These are phyloP conservation scores for Gambusia yucatana DNA, from an alignment of 2,797 vertebrate genomes.

Conservation along the genomic window DNA sequence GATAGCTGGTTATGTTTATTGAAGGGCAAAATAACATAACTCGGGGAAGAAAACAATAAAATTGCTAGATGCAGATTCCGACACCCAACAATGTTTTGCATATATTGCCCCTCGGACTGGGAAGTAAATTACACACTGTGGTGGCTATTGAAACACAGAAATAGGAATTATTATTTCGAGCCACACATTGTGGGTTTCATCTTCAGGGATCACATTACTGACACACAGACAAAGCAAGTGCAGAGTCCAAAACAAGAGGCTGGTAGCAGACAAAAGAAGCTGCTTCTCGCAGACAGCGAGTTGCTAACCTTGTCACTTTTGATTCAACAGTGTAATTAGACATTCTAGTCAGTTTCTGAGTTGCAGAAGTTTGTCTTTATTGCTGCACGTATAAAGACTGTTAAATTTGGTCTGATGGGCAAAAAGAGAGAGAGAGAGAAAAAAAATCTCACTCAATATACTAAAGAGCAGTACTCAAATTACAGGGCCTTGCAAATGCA, in stretches of 20 bases:
- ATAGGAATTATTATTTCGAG: slow-evolving; percentile 49
- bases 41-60: slow-evolving; percentile 49
- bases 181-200: slow-evolving; percentile 49
- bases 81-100: slow-evolving; percentile 45
- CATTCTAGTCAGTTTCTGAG: slow-evolving; percentile 60
- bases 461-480: not conserved
- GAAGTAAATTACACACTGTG: slow-evolving; percentile 47
- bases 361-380: slow-evolving; percentile 27
- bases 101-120: slow-evolving; percentile 38
- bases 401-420: not conserved
- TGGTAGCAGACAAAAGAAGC: slow-evolving; percentile 37
- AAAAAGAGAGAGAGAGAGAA: not conserved
- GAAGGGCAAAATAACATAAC: slow-evolving; percentile 52
- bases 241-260: slow-evolving; percentile 52
- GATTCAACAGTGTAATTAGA: slow-evolving; percentile 50
- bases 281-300: slow-evolving; percentile 23
- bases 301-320: slow-evolving; percentile 50
- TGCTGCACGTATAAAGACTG: slow-evolving; percentile 30
- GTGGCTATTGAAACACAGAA: slow-evolving; percentile 32
- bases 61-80: slow-evolving; percentile 46
- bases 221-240: slow-evolving; percentile 53
- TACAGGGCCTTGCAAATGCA: not conserved
- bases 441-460: not conserved
- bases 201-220: slow-evolving; percentile 48
- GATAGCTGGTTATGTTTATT: slow-evolving; percentile 47